Conservation (phyloP, 1,140 invertebrate genomes). For the Ylistrum balloti region DNA sequence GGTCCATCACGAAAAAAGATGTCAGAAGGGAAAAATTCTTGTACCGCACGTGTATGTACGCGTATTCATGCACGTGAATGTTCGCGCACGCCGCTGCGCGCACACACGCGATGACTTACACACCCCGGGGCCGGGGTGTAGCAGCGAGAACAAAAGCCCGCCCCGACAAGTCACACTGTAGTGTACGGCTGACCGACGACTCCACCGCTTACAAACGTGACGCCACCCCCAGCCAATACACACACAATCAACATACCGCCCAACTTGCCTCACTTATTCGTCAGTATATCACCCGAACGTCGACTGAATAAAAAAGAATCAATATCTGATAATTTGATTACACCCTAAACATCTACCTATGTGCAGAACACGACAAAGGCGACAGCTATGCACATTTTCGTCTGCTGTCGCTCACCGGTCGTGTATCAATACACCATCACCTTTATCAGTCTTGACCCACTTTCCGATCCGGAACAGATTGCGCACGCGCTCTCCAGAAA, state of each 20-base stretch:
- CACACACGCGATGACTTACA: constrained; percentile 23
- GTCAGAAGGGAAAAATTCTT: too few relatives aligned
- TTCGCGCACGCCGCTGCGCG: constrained; percentile 41
- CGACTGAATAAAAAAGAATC: neutral
- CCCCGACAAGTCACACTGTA: constrained; percentile 21
- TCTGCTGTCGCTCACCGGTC: neutral
- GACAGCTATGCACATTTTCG: constrained; percentile 13
- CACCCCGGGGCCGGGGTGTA: constrained; percentile 42
- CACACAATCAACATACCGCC: constrained; percentile 10
- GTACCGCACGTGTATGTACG: neutral
- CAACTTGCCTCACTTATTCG: neutral
- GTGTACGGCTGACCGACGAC: neutral
- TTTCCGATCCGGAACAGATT: constrained; percentile 37
- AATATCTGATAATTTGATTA: constrained; percentile 1
- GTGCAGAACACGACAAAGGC: constrained; percentile 22
- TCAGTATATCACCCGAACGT: constrained; percentile 28
- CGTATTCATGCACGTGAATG: neutral
- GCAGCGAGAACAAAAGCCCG: neutral
- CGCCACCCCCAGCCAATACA: constrained; percentile 24
- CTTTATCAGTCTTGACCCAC: constrained; percentile 31
- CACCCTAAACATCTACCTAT: neutral
- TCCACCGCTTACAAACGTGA: neutral
- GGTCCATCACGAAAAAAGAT: neutral
- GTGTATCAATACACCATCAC: constrained; percentile 38
- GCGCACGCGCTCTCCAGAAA: neutral